Evolutionary conservation across 2,113 vertebrate genomes (phyloP).

Genomic region (Heliornis fulica): DNA sequence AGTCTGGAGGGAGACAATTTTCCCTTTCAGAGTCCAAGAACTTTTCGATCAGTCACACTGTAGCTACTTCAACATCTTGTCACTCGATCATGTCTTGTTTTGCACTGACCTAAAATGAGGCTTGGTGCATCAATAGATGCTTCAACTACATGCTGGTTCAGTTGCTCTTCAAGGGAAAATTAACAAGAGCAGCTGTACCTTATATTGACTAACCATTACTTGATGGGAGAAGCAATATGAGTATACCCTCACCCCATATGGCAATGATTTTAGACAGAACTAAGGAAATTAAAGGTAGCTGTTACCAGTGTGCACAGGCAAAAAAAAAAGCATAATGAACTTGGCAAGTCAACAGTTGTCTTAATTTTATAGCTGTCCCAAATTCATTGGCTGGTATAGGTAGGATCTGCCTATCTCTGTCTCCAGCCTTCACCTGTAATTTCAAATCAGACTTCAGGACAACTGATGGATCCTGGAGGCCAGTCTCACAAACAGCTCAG

Average conservation of each 20-base stretch:
- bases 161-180: neutral
- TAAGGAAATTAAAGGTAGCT: neutral
- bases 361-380: neutral
- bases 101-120: neutral
- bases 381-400: neutral
- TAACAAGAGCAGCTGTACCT: neutral
- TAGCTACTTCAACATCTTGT: neutral
- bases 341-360: neutral
- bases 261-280: neutral
- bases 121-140: neutral
- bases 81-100: neutral
- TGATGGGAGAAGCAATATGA: neutral
- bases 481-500: neutral
- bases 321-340: neutral
- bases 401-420: neutral
- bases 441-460: neutral
- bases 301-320: neutral
- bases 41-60: neutral
- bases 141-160: neutral
- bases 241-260: neutral
- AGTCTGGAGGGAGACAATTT: neutral
- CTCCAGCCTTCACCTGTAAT: neutral
- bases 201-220: neutral
- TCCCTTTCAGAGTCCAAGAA: neutral
- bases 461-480: neutral